These are phyloP conservation scores for Pachycephala philippinensis DNA, from an alignment of 2,113 vertebrate genomes.

Conservation along the genomic window DNA sequence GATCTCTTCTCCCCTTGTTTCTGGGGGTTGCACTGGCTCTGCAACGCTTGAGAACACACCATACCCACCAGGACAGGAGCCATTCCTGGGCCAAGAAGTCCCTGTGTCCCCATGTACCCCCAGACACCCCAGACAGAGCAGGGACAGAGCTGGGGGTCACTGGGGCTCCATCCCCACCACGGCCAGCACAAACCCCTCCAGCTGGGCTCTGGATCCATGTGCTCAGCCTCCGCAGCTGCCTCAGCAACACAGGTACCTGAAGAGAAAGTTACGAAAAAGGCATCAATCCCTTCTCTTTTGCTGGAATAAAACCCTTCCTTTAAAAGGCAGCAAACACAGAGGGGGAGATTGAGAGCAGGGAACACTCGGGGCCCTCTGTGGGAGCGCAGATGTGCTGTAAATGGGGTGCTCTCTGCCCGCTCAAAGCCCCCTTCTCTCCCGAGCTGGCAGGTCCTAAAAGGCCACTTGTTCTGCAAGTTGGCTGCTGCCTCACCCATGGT, in stretches of 20 bases:
- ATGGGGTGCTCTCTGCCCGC: neutral
- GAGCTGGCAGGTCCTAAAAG: slow-evolving; percentile 45
- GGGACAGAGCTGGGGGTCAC: neutral
- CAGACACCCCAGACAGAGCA: neutral
- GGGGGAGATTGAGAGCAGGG: neutral
- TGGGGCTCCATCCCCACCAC: fast-evolving
- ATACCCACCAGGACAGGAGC: neutral
- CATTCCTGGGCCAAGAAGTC: neutral
- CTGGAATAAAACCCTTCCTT: neutral
- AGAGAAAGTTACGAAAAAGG: neutral
- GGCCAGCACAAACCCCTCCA: neutral
- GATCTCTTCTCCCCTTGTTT: neutral
- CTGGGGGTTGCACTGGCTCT: neutral
- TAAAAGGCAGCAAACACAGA: neutral
- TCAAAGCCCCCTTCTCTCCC: slow-evolving; percentile 51
- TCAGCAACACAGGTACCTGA: neutral
- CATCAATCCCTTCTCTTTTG: neutral
- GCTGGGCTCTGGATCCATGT: fast-evolving
- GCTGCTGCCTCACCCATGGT: neutral
- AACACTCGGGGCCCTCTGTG: neutral
- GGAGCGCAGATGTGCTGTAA: slow-evolving; percentile 47
- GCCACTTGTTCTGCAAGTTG: slow-evolving; percentile 39
- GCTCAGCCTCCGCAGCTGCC: neutral
- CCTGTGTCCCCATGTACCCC: fast-evolving
- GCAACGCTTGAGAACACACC: neutral